These are phyloP conservation scores for Dermochelys coriacea DNA, from an alignment of 2,797 vertebrate genomes.

Conservation along the genomic window DNA sequence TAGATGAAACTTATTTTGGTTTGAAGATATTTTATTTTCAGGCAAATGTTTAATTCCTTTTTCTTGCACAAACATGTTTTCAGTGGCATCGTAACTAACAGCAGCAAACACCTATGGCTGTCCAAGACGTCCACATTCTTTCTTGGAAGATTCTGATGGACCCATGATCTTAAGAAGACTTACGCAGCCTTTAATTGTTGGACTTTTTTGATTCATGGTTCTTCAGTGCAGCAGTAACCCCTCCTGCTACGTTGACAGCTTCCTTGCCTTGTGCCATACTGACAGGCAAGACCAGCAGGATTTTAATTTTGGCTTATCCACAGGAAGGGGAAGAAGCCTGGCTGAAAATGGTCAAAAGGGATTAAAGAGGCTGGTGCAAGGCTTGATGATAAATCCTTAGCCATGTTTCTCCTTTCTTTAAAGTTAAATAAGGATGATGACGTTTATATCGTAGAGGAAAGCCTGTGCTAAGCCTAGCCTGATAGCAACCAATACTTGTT, in stretches of 20 bases:
- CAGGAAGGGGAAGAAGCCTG: neutral
- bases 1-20: conserved; percentile 46
- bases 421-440: neutral
- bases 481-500: neutral
- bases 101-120: neutral
- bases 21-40: conserved; percentile 43
- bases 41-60: conserved; percentile 30
- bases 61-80: neutral
- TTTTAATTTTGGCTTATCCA: conserved; percentile 10
- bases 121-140: neutral
- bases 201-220: neutral
- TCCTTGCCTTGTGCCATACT: neutral
- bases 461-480: neutral
- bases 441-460: neutral
- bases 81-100: conserved; percentile 25
- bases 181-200: neutral
- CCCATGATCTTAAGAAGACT: neutral
- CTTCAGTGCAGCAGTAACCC: neutral
- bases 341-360: neutral
- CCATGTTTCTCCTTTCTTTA: neutral
- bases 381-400: neutral
- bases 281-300: neutral
- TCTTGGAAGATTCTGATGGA: conserved; percentile 32
- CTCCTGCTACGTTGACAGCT: neutral
- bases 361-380: neutral